A percentile compares a stretch with the other conserved stretches of the same genome.
Conservation (phyloP, 2,888 invertebrate genomes). For the Pseudanteris insignis region DNA sequence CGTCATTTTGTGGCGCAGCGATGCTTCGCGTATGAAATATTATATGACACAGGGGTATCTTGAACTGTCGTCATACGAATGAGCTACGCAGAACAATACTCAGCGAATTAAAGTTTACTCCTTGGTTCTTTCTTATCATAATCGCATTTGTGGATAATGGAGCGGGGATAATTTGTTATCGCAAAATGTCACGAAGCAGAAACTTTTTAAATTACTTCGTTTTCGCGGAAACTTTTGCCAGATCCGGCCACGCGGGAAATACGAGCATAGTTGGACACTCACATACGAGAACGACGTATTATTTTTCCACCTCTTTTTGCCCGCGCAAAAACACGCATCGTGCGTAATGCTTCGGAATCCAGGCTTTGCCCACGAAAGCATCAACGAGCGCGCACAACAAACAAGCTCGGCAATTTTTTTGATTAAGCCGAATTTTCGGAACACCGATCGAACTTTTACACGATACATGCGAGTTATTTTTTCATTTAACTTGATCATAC, state of each 20-base stretch:
- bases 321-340: constrained; percentile 29
- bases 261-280: constrained; percentile 59
- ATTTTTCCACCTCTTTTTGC: constrained; percentile 24
- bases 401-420: not conserved
- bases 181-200: constrained; percentile 64
- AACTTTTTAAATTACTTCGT: constrained; percentile 66
- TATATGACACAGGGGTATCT: constrained; percentile 1
- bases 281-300: constrained; percentile 32
- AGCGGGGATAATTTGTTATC: constrained; percentile 66
- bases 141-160: constrained; percentile 66
- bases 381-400: no score
- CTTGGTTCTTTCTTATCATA: constrained; percentile 65
- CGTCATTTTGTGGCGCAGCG: no score
- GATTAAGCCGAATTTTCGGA: not conserved
- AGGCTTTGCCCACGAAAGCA: no score
- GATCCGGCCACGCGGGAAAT: constrained; percentile 52
- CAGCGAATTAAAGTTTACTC: constrained; percentile 48
- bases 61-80: constrained; percentile 27
- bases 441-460: no score
- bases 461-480: no score
- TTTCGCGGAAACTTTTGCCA: constrained; percentile 57
- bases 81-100: constrained; percentile 39
- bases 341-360: constrained; percentile 29
- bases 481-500: no score
- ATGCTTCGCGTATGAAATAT: constrained; percentile 1